Conservation (phyloP, 1,140 invertebrate genomes). For the Caenorhabditis inopinata region DNA sequence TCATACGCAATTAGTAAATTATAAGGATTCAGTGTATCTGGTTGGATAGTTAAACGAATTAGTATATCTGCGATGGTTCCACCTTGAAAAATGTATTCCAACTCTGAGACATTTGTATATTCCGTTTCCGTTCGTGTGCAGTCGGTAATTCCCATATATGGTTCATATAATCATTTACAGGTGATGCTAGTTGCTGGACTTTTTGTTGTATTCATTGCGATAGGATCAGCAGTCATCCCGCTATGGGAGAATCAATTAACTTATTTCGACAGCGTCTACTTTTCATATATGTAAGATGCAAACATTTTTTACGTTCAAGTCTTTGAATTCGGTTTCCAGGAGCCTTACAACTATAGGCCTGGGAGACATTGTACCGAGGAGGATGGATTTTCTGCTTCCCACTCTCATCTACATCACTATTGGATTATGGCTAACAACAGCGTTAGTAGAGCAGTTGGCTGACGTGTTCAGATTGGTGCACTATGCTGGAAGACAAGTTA, state of each 20-base stretch:
- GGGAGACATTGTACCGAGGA: conserved; percentile 59
- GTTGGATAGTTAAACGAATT: no score
- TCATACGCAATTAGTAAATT: no score
- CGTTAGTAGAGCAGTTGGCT: conserved; percentile 60
- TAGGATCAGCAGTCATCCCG: conserved; percentile 59
- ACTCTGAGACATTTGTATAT: no score
- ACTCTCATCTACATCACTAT: conserved; percentile 63
- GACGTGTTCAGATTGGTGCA: conserved; percentile 62
- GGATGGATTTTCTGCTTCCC: conserved; percentile 61
- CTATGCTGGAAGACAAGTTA: conserved; percentile 62
- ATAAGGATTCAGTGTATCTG: no score
- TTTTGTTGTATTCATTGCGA: conserved; percentile 58
- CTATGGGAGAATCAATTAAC: conserved; percentile 60
- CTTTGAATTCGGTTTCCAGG: conserved; percentile 11
- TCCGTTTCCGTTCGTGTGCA: no score
- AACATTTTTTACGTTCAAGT: background rate
- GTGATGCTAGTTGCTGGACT: conserved; percentile 58
- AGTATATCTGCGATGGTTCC: no score
- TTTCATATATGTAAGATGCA: conserved; percentile 58
- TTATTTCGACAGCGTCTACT: conserved; percentile 64
- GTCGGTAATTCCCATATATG: no score
- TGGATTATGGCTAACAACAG: conserved; percentile 62
- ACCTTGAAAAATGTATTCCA: no score
- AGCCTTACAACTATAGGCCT: conserved; percentile 59
- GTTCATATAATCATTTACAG: no score